Evolutionary conservation across 1,140 invertebrate species (phyloP), one percentile per base, ranked within the genome.

Genomic region (Anagrus nilaparvatae): DNA sequence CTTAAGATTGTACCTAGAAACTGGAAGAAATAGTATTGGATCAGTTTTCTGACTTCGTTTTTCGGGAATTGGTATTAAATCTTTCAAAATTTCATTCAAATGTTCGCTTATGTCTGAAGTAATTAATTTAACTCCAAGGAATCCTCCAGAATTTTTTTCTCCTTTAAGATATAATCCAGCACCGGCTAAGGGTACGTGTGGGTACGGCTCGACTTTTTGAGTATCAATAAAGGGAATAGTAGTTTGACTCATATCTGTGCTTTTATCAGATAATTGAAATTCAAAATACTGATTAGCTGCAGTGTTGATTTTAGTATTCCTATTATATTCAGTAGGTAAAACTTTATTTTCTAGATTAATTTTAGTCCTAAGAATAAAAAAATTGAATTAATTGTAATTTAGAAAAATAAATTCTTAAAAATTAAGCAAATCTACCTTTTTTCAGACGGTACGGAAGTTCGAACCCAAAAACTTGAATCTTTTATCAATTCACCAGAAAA

Each of bases 141-240:
- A 87, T 10, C 84, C 84, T n/a, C 82, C 84, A 40, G 70, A 84
- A 38, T 72, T 66, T 9, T 50, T 47, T 13, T 64, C 61, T 10
- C 81, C 81, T 58, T 84, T 84, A 62, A 84, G 81, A 49, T 79
- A 80, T 19, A 89, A 58, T 2, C 84, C 84, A 14, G 81, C 73
- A 2, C 83, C 84, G 29, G 71, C 65, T 0, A 79, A 46, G 30
- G 79, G 72, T n/a, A 74, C 71, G 13, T 77, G 63, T 4, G 77
- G 73, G 28, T 69, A 55, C 3, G 77, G 72, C 7, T 60, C 54
- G 0, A 87, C 77, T 12, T 73, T 66, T 60, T 87, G 84, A 29
- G 76, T 72, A 58, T 88, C 84, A 7, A 87, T 63, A 60, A 81
- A 35, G 13, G 33, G 33, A 20, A 35, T n/a, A 12, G 19, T 35